These are phyloP conservation scores for Cavia porcellus DNA, from an alignment of 2,113 vertebrate species.

Conservation along the genomic window DNA sequence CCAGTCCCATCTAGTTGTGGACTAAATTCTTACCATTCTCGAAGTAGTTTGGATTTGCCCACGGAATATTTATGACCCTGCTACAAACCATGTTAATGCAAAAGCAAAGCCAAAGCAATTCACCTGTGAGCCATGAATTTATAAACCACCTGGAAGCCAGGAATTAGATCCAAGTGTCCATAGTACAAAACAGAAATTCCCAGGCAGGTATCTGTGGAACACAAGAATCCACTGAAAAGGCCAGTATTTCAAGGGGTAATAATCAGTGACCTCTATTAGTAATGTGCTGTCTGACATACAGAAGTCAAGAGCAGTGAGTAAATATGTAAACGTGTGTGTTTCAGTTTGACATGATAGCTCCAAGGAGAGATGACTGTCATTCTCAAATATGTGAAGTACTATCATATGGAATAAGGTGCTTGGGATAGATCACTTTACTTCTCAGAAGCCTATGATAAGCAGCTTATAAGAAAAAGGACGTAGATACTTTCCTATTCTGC, in stretches of 20 bases:
- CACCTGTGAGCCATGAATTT: not conserved
- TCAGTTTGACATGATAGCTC: not conserved
- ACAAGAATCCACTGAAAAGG: not conserved
- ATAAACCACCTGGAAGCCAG: not conserved
- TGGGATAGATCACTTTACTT: not conserved
- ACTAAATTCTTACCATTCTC: not conserved
- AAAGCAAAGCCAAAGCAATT: not conserved
- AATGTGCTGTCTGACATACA: fast-evolving
- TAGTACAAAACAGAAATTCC: not conserved
- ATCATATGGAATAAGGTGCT: not conserved
- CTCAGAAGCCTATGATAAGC: not conserved
- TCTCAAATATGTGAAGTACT: not conserved
- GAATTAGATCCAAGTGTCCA: not conserved
- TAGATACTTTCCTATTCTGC: not conserved
- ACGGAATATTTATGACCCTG: not conserved
- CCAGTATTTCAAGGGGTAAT: not conserved
- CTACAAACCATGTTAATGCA: not conserved
- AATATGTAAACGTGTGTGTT: not conserved
- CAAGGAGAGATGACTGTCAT: not conserved
- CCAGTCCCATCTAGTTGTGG: not conserved
- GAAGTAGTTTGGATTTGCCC: not conserved
- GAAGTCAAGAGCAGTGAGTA: not conserved
- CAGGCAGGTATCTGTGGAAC: not conserved
- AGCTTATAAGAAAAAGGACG: not conserved
- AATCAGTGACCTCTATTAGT: not conserved